phyloP scores from a whole-genome alignment of 2,888 invertebrate species.

The Tuberolachnus salignus region DNA sequence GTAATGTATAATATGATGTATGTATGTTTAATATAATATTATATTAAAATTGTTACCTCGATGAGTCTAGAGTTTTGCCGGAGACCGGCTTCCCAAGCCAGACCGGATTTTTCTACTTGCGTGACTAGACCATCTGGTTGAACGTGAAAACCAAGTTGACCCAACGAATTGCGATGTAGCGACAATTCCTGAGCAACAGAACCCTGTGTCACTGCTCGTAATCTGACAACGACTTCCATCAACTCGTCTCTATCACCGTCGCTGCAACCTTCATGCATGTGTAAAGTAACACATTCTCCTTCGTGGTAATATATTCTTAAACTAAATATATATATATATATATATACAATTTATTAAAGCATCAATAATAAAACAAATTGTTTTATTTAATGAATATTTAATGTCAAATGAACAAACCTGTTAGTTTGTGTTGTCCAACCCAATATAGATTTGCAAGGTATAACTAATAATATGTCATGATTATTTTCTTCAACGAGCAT shows the following conservation, averaged over 20 bases:
- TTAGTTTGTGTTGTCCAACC: slow-evolving; percentile 72
- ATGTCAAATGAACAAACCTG: slow-evolving; percentile 62
- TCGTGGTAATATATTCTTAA: slow-evolving; percentile 88
- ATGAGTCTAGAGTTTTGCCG: slow-evolving; percentile 87
- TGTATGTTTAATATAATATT: too few relatives aligned
- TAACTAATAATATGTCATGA: slow-evolving; percentile 82
- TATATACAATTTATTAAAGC: slow-evolving; percentile 9
- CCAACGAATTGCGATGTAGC: slow-evolving; percentile 78
- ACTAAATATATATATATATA: slow-evolving; percentile 63
- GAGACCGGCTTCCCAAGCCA: slow-evolving; percentile 82
- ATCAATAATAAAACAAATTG: neutral
- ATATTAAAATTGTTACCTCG: slow-evolving; percentile 66
- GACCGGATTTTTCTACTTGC: slow-evolving; percentile 79
- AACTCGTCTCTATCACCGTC: slow-evolving; percentile 71
- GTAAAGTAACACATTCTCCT: slow-evolving; percentile 87
- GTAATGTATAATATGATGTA: neutral
- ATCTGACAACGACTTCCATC: slow-evolving; percentile 78
- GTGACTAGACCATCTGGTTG: slow-evolving; percentile 93
- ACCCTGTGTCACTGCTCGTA: slow-evolving; percentile 80
- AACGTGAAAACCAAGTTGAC: slow-evolving; percentile 85
- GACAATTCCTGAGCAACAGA: slow-evolving; percentile 80
- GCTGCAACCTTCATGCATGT: slow-evolving; percentile 69
- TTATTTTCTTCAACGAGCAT: slow-evolving; percentile 84
- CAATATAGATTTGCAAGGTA: slow-evolving; percentile 82
- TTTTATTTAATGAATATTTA: neutral